These are phyloP conservation scores for Cryptomyrus ogoouensis DNA, from an alignment of 2,113 vertebrate genomes.

Conservation along the genomic window DNA sequence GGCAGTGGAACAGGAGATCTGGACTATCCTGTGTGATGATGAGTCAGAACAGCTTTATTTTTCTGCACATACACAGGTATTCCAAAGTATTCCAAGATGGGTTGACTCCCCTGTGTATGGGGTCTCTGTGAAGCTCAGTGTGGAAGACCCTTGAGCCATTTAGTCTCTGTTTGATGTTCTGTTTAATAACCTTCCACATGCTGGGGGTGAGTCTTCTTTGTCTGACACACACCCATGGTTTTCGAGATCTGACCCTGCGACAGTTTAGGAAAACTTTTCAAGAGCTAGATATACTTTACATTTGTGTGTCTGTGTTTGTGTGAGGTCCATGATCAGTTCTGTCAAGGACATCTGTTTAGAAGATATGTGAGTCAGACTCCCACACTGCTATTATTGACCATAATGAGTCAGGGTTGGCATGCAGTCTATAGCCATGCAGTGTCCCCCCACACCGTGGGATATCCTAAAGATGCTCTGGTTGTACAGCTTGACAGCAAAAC, in stretches of 20 bases:
- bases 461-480: background rate
- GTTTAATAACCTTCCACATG: background rate
- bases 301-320: background rate
- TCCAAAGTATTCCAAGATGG: background rate
- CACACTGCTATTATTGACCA: background rate
- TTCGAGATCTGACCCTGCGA: conserved; percentile 8
- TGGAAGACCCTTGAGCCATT: background rate
- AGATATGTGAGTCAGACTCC: background rate
- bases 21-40: background rate
- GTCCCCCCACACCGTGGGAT: background rate
- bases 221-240: conserved; percentile 12
- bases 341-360: background rate
- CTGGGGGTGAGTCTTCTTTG: background rate
- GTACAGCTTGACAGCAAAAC: background rate
- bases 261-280: conserved; percentile 16
- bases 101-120: background rate
- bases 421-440: background rate
- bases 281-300: background rate
- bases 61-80: background rate
- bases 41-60: background rate
- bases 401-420: background rate
- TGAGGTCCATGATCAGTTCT: background rate
- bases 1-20: background rate
- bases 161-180: background rate
- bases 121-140: background rate